Percentiles rank a stretch among this genome's conserved stretches.
These are phyloP conservation scores for Monochamus alternatus DNA, from an alignment of 2,888 invertebrate genomes.

Conservation along the genomic window DNA sequence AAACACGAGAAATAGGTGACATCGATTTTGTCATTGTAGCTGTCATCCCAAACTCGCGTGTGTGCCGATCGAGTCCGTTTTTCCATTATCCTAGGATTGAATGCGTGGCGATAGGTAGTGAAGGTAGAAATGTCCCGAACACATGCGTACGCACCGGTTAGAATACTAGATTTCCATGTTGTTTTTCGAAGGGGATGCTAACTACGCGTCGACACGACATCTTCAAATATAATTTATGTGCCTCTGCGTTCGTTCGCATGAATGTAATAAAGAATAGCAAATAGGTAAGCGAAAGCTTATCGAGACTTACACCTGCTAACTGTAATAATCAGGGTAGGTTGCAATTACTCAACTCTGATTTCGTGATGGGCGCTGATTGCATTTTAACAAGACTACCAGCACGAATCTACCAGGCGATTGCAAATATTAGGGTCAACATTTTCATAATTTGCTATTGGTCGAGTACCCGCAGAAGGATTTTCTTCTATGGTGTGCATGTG, in stretches of 20 bases:
- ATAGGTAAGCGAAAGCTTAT: slow-evolving; percentile 30
- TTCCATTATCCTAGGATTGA: slow-evolving; percentile 32
- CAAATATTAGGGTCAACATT: neutral
- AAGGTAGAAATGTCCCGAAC: slow-evolving; percentile 50
- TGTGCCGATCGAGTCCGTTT: slow-evolving; percentile 1
- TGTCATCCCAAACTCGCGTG: slow-evolving; percentile 29
- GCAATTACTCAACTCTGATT: slow-evolving; percentile 11
- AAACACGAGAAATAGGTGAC: too few relatives aligned
- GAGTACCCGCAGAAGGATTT: too few relatives aligned
- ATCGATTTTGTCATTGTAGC: slow-evolving; percentile 10
- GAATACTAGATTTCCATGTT: slow-evolving; percentile 48
- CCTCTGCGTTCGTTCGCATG: slow-evolving; percentile 13
- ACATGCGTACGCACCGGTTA: slow-evolving; percentile 51
- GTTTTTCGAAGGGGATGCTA: slow-evolving; percentile 19
- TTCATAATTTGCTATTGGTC: too few relatives aligned
- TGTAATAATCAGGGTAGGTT: slow-evolving; percentile 29
- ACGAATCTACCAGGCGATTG: neutral
- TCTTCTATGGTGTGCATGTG: too few relatives aligned
- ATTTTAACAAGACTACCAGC: neutral
- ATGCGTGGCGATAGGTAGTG: slow-evolving; percentile 52
- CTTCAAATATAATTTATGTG: slow-evolving; percentile 38
- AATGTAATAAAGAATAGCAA: slow-evolving; percentile 15
- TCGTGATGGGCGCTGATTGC: slow-evolving; percentile 18
- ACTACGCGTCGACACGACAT: slow-evolving; percentile 36
- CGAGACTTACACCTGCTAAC: slow-evolving; percentile 36